A percentile compares a stretch with the other conserved stretches of the same genome.
Conservation (phyloP, 2,113 vertebrate species). For the Rattus rattus region DNA sequence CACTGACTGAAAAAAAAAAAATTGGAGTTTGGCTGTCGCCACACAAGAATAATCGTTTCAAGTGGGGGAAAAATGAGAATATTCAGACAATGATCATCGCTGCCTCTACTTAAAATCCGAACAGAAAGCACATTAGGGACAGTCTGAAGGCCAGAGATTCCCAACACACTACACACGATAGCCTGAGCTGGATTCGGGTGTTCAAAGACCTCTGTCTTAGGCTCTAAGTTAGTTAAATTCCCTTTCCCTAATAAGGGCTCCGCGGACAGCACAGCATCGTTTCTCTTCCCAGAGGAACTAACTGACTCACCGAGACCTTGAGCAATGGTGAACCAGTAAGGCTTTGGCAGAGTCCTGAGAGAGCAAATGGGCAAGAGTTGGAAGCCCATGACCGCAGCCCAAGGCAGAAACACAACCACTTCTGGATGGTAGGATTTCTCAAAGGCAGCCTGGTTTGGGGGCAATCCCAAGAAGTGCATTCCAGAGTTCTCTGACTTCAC, state of each 20-base stretch:
- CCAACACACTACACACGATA: neutral
- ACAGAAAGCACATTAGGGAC: neutral
- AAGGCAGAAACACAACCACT: neutral
- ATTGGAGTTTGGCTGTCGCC: neutral
- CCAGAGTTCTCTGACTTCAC: constrained; percentile 15
- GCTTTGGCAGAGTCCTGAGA: neutral
- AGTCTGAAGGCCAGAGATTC: neutral
- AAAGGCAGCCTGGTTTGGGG: constrained; percentile 57
- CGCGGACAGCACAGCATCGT: fast-evolving
- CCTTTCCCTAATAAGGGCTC: neutral
- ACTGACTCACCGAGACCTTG: neutral
- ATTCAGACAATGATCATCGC: neutral
- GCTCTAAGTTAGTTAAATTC: neutral
- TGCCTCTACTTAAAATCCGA: neutral
- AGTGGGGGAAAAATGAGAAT: neutral
- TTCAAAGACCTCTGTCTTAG: neutral
- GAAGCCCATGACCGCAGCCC: neutral
- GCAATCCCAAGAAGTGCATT: neutral
- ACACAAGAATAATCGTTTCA: neutral
- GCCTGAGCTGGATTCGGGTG: fast-evolving
- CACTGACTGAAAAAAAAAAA: neutral
- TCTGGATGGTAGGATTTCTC: constrained; percentile 16
- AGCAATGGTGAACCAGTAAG: neutral
- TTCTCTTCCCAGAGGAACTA: neutral
- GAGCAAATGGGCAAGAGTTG: neutral